Conservation (phyloP, 2,888 invertebrate species). For the Orchestes rusci region DNA sequence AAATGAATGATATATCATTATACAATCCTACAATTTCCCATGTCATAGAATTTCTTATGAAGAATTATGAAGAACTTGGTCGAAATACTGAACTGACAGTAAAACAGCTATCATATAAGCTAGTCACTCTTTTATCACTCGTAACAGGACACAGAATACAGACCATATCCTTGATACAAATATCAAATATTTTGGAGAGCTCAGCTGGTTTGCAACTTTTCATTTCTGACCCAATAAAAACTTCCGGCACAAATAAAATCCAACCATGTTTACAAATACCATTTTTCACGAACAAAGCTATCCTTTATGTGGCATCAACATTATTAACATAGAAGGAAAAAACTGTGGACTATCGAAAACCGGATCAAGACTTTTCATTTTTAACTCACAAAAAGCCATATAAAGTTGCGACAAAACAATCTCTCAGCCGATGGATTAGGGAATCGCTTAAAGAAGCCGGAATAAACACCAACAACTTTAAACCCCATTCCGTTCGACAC, state of each 20-base stretch:
- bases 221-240: constrained; percentile 1
- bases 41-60: too few relatives aligned
- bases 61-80: too few relatives aligned
- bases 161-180: not conserved
- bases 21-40: too few relatives aligned
- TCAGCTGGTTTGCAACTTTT: not conserved
- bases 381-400: constrained; percentile 2
- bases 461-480: too few relatives aligned
- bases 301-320: not conserved
- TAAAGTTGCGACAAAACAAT: constrained; percentile 10
- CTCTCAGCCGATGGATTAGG: constrained; percentile 25
- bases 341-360: not conserved
- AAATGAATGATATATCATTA: too few relatives aligned
- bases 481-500: constrained; percentile 18
- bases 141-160: constrained; percentile 10
- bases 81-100: too few relatives aligned
- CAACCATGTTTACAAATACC: constrained; percentile 2
- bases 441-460: too few relatives aligned
- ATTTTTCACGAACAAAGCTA: not conserved
- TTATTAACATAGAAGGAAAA: not conserved
- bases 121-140: constrained; percentile 27
- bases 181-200: not conserved
- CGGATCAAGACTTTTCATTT: not conserved
- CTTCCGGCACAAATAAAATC: not conserved
- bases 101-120: constrained; percentile 28